Conservation (phyloP, 1,140 invertebrate species). For the Drosophila yakuba region DNA sequence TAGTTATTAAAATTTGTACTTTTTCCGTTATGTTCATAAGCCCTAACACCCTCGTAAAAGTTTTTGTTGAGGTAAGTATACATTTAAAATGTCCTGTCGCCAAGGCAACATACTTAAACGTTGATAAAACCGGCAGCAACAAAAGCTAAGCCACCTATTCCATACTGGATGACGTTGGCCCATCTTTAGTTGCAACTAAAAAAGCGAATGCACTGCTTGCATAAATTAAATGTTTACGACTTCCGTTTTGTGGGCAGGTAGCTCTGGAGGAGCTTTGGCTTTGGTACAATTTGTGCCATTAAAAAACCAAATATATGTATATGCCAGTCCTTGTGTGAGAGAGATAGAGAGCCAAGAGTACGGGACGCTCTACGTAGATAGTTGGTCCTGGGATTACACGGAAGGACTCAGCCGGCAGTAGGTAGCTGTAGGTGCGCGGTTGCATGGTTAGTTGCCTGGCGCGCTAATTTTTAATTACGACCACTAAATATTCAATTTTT, state of each 20-base stretch:
- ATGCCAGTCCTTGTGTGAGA: conserved; percentile 24
- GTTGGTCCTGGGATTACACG: conserved; percentile 57
- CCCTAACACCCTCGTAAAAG: neutral
- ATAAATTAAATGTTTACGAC: conserved; percentile 81
- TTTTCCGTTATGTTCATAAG: neutral
- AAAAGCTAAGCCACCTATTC: conserved; percentile 4
- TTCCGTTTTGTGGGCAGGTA: conserved; percentile 62
- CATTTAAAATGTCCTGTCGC: conserved; percentile 22
- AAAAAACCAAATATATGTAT: conserved; percentile 73
- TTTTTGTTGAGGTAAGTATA: conserved; percentile 15
- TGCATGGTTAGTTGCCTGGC: conserved; percentile 47
- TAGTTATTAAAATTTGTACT: neutral
- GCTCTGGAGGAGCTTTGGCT: conserved; percentile 35
- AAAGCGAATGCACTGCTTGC: conserved; percentile 76
- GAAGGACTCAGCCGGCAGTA: conserved; percentile 26
- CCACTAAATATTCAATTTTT: conserved; percentile 83
- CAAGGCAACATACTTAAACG: conserved; percentile 10
- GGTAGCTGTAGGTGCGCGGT: conserved; percentile 28
- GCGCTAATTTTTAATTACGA: conserved; percentile 82
- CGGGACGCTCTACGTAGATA: conserved; percentile 36
- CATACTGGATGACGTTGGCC: conserved; percentile 31
- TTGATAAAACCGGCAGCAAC: conserved; percentile 18
- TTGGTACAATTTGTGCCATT: conserved; percentile 59
- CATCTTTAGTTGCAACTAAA: conserved; percentile 72
- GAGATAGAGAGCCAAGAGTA: conserved; percentile 1